Evolutionary conservation across 2,113 vertebrate genomes (phyloP).

Genomic region (Panthera leo): DNA sequence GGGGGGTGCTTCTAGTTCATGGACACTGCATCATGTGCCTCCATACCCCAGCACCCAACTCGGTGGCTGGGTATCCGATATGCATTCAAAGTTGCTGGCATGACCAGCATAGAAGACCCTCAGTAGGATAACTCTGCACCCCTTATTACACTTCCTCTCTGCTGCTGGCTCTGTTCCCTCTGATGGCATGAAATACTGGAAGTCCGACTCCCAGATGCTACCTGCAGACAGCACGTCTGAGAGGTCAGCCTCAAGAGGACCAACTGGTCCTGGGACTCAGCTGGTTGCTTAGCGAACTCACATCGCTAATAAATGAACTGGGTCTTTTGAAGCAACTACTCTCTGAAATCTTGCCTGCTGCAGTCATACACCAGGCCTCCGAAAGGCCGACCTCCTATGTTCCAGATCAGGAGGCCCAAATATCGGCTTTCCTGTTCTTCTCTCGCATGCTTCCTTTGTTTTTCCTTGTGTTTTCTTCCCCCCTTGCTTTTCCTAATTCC

Average conservation of each 20-base stretch:
- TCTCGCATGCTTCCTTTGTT: not conserved
- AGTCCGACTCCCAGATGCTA: not conserved
- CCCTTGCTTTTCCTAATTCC: not conserved
- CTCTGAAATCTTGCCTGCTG: not conserved
- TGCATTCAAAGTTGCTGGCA: too few relatives aligned
- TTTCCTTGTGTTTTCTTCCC: too few relatives aligned
- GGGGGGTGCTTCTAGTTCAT: not conserved
- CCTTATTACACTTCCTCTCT: rapidly evolving
- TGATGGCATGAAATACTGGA: not conserved
- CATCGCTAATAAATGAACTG: not conserved
- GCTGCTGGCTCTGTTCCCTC: not conserved
- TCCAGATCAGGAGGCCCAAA: not conserved
- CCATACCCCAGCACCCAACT: not conserved
- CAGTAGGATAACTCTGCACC: not conserved
- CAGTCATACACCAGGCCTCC: not conserved
- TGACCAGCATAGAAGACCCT: not conserved
- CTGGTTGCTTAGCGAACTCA: not conserved
- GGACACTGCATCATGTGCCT: not conserved
- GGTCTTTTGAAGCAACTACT: not conserved
- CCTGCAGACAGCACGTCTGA: not conserved
- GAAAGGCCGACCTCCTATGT: not conserved
- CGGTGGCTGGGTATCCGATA: not conserved
- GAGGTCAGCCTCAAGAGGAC: not conserved
- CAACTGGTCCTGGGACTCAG: not conserved
- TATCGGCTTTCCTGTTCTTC: not conserved